Evolutionary conservation across 2,888 invertebrate species (phyloP).

Genomic region (Caenorhabditis macrosperma): DNA sequence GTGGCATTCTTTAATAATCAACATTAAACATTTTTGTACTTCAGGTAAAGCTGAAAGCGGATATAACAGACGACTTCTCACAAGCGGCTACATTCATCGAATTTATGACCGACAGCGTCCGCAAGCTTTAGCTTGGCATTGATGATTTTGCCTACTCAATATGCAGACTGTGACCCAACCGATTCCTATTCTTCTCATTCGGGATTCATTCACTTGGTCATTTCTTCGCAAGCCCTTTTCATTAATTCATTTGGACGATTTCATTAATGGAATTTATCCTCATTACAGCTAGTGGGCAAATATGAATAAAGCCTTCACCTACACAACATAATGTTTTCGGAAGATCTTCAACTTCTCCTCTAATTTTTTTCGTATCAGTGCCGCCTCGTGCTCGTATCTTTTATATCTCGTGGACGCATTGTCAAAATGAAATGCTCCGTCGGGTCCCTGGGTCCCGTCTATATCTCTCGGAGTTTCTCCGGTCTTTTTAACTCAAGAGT

Average conservation of each 20-base stretch:
- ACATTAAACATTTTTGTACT: not conserved
- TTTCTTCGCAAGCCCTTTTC: constrained; percentile 9
- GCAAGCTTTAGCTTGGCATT: constrained; percentile 13
- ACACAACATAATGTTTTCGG: too few species aligned
- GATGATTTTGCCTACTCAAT: constrained; percentile 15
- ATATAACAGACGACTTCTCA: constrained; percentile 51
- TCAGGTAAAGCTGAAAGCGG: constrained; percentile 62
- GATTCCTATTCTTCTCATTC: constrained; percentile 31
- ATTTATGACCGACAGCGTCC: constrained; percentile 48
- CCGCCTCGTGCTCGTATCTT: constrained; percentile 23
- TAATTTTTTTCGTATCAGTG: constrained; percentile 9
- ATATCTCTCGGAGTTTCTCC: not conserved
- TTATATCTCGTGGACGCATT: constrained; percentile 17
- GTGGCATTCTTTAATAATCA: too few species aligned
- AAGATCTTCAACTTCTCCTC: not conserved
- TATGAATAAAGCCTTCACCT: not conserved
- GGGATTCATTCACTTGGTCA: constrained; percentile 23
- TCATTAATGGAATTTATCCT: not conserved
- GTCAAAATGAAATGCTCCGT: constrained; percentile 26
- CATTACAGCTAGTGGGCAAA: not conserved
- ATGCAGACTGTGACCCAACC: constrained; percentile 44
- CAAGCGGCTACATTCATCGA: constrained; percentile 48
- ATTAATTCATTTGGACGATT: constrained; percentile 1
- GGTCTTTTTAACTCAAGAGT: constrained; percentile 13
- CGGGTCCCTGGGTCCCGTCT: constrained; percentile 12